A percentile compares a stretch with the other conserved stretches of the same genome.
Evolutionary conservation across 2,113 vertebrate species (phyloP).

Genomic region (Tyto alba): DNA sequence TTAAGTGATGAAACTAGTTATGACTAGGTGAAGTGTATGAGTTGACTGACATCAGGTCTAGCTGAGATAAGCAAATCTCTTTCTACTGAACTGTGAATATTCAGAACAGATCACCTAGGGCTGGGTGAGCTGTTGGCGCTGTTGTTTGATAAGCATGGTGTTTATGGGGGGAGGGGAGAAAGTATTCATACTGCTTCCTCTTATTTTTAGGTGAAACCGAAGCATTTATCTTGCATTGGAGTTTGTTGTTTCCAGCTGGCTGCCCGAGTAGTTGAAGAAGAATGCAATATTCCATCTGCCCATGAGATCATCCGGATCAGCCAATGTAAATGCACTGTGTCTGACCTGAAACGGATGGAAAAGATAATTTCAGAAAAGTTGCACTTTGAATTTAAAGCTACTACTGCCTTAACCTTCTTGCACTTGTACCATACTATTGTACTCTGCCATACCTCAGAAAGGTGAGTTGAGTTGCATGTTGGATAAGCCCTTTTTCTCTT

Average conservation of each 20-base stretch:
- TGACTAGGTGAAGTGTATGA: not conserved
- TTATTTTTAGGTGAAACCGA: conserved; percentile 85
- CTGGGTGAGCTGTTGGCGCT: not conserved
- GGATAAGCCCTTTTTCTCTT: not conserved
- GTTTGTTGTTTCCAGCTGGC: conserved; percentile 92
- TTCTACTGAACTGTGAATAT: accelerated
- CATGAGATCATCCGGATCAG: conserved; percentile 95
- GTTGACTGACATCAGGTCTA: no score
- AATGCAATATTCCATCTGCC: conserved; percentile 83
- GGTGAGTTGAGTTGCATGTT: conserved; percentile 64
- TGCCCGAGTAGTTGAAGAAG: conserved; percentile 84
- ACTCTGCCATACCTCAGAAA: conserved; percentile 82
- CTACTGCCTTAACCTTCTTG: conserved; percentile 98
- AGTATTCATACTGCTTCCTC: accelerated
- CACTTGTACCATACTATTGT: conserved; percentile 90
- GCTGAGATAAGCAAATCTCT: not conserved
- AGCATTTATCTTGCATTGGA: conserved; percentile 95
- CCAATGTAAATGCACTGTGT: conserved; percentile 93
- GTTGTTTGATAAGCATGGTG: accelerated
- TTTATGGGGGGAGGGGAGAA: accelerated
- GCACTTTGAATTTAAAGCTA: conserved; percentile 90
- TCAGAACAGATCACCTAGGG: not conserved
- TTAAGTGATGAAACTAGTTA: not conserved
- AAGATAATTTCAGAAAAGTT: conserved; percentile 94
- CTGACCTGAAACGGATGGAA: conserved; percentile 94